Evolutionary conservation across 2,888 invertebrate genomes (phyloP), one percentile per base, ranked within the genome.

Genomic region (Stenodema calcarata): DNA sequence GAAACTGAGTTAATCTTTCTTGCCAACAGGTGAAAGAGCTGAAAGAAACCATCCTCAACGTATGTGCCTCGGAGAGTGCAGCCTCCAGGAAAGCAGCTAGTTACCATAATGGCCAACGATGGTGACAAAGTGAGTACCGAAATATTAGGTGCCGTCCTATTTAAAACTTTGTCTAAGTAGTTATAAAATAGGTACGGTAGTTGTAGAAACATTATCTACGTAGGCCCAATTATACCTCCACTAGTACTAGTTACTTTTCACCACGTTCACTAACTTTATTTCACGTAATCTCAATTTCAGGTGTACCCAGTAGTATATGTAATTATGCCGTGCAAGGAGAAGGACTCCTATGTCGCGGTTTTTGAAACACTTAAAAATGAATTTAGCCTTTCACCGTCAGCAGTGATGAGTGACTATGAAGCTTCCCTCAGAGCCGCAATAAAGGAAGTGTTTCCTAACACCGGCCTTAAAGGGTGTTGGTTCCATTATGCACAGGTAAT

Each of bases 301-400:
- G 50, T 50, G 50, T 50, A 50, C 50, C 50, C 50, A 50, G 50
- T 50, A 50, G 50, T 70, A 70, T 70, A 70, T 27, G 70, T 70
- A 18, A 70, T 70, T 11, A 70, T 70, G 70, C 70, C 70, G 30
- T 70, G 70, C 70, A 70, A 28, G 70, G 70, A 70, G 70, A 70
- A 70, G 70, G 30, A 30, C 70, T 70, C 70, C 27, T 70, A 70
- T 30, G 70, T 70, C 28, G 70, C 70, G 30, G 27, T 70, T 70
- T 30, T 70, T 12, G 28, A 70, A 70, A 30, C 70, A 18, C 23
- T 70, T 12, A 70, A 30, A 70, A 30, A 70, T 30, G 70, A 70
- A 70, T 70, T 70, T 27, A 16, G 30, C 70, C 70, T 70, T 27
- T 28, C 30, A 70, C 70, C 70, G 6, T 12, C 70, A 30, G 30